Percentiles rank a stretch among this genome's conserved stretches.
phyloP scores from a whole-genome alignment of 1,140 invertebrate genomes.

The Pectinophora gossypiella region DNA sequence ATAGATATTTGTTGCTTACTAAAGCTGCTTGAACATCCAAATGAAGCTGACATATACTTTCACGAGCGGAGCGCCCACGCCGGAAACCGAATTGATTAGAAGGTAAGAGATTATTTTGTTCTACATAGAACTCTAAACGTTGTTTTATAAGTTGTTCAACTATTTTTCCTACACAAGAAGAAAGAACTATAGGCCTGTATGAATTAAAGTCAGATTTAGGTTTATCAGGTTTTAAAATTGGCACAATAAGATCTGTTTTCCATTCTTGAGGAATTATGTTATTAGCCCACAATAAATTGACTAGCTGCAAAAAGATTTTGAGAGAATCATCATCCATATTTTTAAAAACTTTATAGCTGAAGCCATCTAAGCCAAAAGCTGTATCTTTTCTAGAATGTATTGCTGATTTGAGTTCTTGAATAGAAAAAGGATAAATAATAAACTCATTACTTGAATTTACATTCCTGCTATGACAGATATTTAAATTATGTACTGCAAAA shows the following conservation, averaged over 20 bases:
- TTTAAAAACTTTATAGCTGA: slow-evolving; percentile 23
- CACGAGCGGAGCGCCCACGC: slow-evolving; percentile 10
- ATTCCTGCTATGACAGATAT: background rate
- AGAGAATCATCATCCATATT: background rate
- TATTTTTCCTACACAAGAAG: slow-evolving; percentile 20
- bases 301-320: slow-evolving; percentile 11
- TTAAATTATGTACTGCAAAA: background rate
- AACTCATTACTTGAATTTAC: slow-evolving; percentile 2
- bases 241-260: slow-evolving; percentile 9
- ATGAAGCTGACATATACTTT: slow-evolving; percentile 5
- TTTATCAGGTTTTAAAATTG: slow-evolving; percentile 12
- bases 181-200: slow-evolving; percentile 15
- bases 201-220: slow-evolving; percentile 2
- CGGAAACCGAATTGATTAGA: slow-evolving; percentile 23
- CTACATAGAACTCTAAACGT: slow-evolving; percentile 16
- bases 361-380: slow-evolving; percentile 19
- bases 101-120: slow-evolving; percentile 15
- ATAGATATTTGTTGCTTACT: background rate
- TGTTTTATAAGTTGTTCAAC: slow-evolving; percentile 24
- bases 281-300: slow-evolving; percentile 18
- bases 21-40: slow-evolving; percentile 6
- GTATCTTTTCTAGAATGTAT: slow-evolving; percentile 17
- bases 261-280: slow-evolving; percentile 4
- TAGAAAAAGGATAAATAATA: slow-evolving; percentile 11
- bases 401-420: slow-evolving; percentile 15